Conservation (phyloP, 2,888 invertebrate species). For the Amblyjoppa fuscipennis region DNA sequence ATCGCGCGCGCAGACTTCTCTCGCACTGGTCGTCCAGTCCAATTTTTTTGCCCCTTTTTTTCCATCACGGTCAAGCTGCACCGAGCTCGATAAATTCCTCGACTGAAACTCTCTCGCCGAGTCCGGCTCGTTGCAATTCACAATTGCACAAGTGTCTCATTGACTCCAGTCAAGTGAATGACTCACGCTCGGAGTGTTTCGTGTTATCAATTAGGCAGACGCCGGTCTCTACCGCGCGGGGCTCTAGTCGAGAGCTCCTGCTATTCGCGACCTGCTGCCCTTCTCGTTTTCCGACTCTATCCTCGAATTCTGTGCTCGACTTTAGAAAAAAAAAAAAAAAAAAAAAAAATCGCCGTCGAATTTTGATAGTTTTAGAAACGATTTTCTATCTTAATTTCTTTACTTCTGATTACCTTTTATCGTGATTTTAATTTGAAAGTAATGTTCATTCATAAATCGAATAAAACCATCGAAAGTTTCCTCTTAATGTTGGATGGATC, state of each 20-base stretch:
- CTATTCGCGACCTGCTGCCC: neutral
- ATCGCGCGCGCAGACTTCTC: slow-evolving; percentile 3
- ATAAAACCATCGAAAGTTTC: neutral
- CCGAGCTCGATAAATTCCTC: slow-evolving; percentile 65
- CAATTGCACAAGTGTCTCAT: slow-evolving; percentile 78
- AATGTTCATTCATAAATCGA: neutral
- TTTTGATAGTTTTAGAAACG: neutral
- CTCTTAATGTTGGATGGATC: too few species aligned
- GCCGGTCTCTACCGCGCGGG: neutral
- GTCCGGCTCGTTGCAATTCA: slow-evolving; percentile 71
- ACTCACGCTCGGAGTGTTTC: slow-evolving; percentile 74
- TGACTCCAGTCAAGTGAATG: slow-evolving; percentile 80
- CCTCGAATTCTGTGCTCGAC: neutral
- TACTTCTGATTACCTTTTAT: neutral
- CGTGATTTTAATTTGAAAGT: neutral
- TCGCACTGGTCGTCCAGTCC: slow-evolving; percentile 6
- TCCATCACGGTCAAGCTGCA: neutral
- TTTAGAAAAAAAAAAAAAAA: neutral
- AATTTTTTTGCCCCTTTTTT: slow-evolving; percentile 45
- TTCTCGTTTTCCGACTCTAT: neutral
- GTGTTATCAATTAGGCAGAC: slow-evolving; percentile 75
- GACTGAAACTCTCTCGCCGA: slow-evolving; percentile 48
- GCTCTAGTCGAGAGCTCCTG: neutral
- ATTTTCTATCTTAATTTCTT: neutral
- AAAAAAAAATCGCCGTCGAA: neutral